Percentiles rank a stretch among this genome's conserved stretches.
These are phyloP conservation scores for Tiphia femorata DNA, from an alignment of 2,888 invertebrate species.

Conservation along the genomic window DNA sequence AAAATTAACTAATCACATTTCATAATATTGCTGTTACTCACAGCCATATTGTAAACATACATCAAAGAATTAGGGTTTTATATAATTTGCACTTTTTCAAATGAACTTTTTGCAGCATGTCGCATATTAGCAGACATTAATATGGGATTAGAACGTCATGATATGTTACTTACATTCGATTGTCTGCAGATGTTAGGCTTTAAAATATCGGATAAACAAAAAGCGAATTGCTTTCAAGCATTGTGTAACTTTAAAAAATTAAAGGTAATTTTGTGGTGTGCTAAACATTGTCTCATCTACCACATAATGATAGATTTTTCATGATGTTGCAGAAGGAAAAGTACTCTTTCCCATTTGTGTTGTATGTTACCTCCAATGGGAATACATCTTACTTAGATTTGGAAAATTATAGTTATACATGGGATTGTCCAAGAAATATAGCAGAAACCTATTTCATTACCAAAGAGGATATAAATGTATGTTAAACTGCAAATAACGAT, in stretches of 20 bases:
- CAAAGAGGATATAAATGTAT: slow-evolving; percentile 58
- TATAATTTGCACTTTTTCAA: no score
- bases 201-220: slow-evolving; percentile 42
- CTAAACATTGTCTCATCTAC: neutral
- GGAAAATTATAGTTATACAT: slow-evolving; percentile 51
- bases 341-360: slow-evolving; percentile 50
- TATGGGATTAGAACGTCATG: slow-evolving; percentile 46
- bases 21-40: no score
- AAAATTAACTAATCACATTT: neutral
- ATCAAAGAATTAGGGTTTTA: no score
- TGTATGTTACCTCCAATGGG: slow-evolving; percentile 49
- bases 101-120: slow-evolving; percentile 49
- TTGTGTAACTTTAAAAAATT: slow-evolving; percentile 43
- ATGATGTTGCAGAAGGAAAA: slow-evolving; percentile 34
- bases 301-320: neutral
- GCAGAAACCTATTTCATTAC: slow-evolving; percentile 53
- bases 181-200: slow-evolving; percentile 48
- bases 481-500: no score
- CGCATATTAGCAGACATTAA: slow-evolving; percentile 55
- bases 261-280: slow-evolving; percentile 29
- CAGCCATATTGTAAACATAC: no score
- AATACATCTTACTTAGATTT: slow-evolving; percentile 58
- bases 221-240: slow-evolving; percentile 44
- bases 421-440: slow-evolving; percentile 56
- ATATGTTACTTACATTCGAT: slow-evolving; percentile 46